Evolutionary conservation across 2,113 vertebrate genomes (phyloP).

Genomic region (Tragelaphus buxtoni): DNA sequence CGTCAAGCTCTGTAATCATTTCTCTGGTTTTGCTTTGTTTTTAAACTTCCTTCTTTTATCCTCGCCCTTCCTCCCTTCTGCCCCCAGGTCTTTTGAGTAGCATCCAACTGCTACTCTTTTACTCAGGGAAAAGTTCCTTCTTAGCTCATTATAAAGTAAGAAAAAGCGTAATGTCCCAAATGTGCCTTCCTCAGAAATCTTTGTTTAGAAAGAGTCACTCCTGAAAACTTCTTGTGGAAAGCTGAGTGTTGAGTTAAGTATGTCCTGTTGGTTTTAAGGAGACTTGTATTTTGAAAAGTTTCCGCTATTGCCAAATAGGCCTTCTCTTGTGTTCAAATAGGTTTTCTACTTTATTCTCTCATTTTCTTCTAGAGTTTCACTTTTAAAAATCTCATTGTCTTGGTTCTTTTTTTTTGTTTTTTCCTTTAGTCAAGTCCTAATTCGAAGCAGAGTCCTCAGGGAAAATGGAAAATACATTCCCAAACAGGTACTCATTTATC

Average conservation of each 20-base stretch:
- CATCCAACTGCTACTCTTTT: background rate
- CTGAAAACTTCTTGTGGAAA: background rate
- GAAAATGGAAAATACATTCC: constrained; percentile 99
- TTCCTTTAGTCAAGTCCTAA: constrained; percentile 91
- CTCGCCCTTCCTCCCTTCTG: background rate
- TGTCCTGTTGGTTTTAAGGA: background rate
- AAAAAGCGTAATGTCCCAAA: background rate
- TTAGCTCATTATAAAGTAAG: background rate
- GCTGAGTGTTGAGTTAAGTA: background rate
- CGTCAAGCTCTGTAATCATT: background rate
- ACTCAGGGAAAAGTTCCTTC: constrained; percentile 2
- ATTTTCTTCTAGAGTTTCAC: constrained; percentile 57
- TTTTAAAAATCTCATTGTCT: constrained; percentile 54
- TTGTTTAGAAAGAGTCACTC: background rate
- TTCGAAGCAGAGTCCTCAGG: constrained; percentile 96
- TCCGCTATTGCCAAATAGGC: constrained; percentile 39
- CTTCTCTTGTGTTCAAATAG: constrained; percentile 39
- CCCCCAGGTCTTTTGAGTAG: background rate
- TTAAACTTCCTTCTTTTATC: background rate
- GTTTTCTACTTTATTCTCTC: background rate
- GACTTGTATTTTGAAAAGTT: constrained; percentile 32
- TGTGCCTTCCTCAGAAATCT: constrained; percentile 23
- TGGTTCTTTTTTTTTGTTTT: constrained; percentile 54
- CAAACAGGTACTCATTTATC: constrained; percentile 87
- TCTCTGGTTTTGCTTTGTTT: background rate